Evolutionary conservation across 92 coral and sea anemone species (phyloP).

Genomic region (Blastomussa wellsi): DNA sequence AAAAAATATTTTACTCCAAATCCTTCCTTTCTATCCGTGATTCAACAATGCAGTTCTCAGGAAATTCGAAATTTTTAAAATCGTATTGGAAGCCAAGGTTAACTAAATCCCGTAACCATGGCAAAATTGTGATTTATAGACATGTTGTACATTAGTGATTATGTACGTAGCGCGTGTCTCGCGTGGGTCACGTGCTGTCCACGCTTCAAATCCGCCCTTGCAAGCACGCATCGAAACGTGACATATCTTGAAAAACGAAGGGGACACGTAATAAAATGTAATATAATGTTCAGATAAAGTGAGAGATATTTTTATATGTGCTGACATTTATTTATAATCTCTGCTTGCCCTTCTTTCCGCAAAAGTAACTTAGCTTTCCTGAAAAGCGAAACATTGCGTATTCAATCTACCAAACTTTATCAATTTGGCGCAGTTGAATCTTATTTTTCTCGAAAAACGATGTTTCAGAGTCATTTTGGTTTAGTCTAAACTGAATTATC

Average conservation of each 20-base stretch:
- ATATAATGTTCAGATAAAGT: background rate
- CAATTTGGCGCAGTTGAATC: background rate
- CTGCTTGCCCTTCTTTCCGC: constrained; percentile 4
- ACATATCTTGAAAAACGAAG: background rate
- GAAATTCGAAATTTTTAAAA: background rate
- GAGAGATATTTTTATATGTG: background rate
- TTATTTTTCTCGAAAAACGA: background rate
- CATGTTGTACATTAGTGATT: background rate
- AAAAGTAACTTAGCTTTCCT: background rate
- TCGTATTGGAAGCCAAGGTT: background rate
- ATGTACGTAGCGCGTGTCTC: background rate
- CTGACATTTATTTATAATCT: background rate
- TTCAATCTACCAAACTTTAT: background rate
- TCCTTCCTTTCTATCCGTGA: background rate
- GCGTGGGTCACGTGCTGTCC: constrained; percentile 10
- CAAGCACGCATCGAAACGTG: background rate
- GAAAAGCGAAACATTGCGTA: background rate
- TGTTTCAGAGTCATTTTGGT: background rate
- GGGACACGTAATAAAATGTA: background rate
- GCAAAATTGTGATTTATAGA: background rate
- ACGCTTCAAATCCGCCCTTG: background rate
- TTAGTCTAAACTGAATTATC: constrained; percentile 2
- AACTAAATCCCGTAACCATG: background rate
- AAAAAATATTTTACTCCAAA: background rate
- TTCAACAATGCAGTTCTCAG: background rate